Evolutionary conservation across 23 tunicate species (phyloP).

Genomic region (Styela plicata): DNA sequence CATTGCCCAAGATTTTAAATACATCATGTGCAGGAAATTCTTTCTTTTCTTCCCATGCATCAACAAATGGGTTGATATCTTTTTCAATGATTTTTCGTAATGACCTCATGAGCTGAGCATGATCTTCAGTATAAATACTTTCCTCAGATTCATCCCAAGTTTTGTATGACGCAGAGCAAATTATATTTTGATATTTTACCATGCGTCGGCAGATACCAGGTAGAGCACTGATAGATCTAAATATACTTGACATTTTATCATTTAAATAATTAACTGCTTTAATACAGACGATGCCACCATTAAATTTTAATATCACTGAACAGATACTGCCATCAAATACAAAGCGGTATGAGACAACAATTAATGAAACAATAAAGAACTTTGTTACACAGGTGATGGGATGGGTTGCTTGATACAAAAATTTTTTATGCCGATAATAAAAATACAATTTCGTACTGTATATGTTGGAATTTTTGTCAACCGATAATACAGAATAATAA

Average conservation of each 20-base stretch:
- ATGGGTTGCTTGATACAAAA: too few species aligned
- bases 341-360: too few species aligned
- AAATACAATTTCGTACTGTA: too few species aligned
- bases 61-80: slow-evolving; percentile 96
- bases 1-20: slow-evolving; percentile 79
- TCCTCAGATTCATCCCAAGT: slow-evolving; percentile 81
- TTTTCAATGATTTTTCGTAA: slow-evolving; percentile 81
- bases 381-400: too few species aligned
- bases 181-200: neutral
- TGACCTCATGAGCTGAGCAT: slow-evolving; percentile 71
- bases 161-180: slow-evolving; percentile 3
- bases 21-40: slow-evolving; percentile 83
- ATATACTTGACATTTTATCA: neutral
- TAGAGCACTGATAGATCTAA: neutral
- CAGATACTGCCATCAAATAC: too few species aligned
- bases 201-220: neutral
- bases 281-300: too few species aligned
- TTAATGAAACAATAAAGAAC: too few species aligned
- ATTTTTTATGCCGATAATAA: too few species aligned
- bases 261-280: too few species aligned
- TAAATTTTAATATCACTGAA: too few species aligned
- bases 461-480: too few species aligned
- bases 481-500: too few species aligned
- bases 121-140: slow-evolving; percentile 68
- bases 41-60: slow-evolving; percentile 86